Evolutionary conservation across 2,888 invertebrate species (phyloP), one percentile per base, ranked within the genome.

Genomic region (Sipha maydis): DNA sequence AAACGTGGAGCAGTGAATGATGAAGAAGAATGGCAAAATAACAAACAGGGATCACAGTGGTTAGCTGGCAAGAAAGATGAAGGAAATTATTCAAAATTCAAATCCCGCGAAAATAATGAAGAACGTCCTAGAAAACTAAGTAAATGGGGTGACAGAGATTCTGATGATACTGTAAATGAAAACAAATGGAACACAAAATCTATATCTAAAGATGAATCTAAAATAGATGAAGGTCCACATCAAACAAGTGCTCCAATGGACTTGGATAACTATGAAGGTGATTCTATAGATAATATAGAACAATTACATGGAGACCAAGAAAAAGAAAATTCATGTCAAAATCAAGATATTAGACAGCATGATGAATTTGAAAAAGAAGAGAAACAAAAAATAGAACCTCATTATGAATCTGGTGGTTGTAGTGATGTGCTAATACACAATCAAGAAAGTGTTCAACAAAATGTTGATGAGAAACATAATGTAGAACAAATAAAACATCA

Each of bases 41-140:
- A 67, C 1, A 75, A 75, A 76, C 75, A 61, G 41, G 86, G 86
- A 67, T 38, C 86, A 41, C 61, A 28, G 31, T 82, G 88, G 82
- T 9, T 28, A n/a, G 28, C 41, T 67, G 31, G 67, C 19, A 88
- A 86, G 4, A 86, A 86, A 41, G 79, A 86, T 25, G 86, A 86
- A 34, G 73, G 56, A 7, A 79, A 73, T 56, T 79, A 56, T 79
- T 73, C 56, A 7, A 86, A 88, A 7, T 76, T 31, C 31, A 88
- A 76, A 88, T 48, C 34, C 48, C 88, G 88, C 48, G 88, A 88
- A 0, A 75, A 61, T 17, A 86, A 88, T 75, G 88, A 88, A 61
- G 88, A 82, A 82, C 88, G 88, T n/a, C 41, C 31, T 48, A 88
- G 82, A 76, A 88, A 48, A 76, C 88, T 75, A 48, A 88, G 88